These are phyloP conservation scores for Ctena decussata DNA, from an alignment of 2,888 invertebrate species.

Conservation along the genomic window DNA sequence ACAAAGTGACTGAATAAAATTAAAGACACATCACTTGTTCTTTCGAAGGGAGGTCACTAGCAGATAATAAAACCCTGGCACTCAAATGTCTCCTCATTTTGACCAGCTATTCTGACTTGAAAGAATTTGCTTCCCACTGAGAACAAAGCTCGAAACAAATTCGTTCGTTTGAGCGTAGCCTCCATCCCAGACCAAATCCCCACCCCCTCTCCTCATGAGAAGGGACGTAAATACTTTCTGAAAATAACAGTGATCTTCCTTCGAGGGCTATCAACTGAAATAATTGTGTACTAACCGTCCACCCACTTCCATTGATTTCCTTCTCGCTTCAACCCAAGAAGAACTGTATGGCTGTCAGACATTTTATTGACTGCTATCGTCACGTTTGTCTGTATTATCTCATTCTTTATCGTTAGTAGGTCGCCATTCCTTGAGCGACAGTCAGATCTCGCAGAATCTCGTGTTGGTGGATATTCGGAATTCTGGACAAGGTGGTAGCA, in stretches of 20 bases:
- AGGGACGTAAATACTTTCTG: background rate
- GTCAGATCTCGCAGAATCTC: background rate
- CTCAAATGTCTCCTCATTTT: too few species aligned
- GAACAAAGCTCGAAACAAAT: too few species aligned
- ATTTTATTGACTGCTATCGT: background rate
- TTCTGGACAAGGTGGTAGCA: conserved; percentile 7
- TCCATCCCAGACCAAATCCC: background rate
- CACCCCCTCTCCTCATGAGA: background rate
- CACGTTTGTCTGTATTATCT: conserved; percentile 13
- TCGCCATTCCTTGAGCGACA: conserved; percentile 8
- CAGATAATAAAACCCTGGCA: too few species aligned
- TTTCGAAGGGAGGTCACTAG: too few species aligned
- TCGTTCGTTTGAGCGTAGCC: background rate
- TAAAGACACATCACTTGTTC: too few species aligned
- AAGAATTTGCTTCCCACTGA: too few species aligned
- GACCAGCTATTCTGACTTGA: too few species aligned
- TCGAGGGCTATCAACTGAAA: background rate
- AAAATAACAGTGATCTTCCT: background rate
- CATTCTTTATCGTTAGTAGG: conserved; percentile 15
- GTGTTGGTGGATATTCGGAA: background rate
- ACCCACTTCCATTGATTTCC: conserved; percentile 19
- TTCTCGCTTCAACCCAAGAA: conserved; percentile 16
- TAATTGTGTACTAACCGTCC: background rate
- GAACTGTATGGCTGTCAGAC: conserved; percentile 26
- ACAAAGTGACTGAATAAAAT: too few species aligned